Evolutionary conservation across 2,113 vertebrate genomes (phyloP).

Genomic region (Bubo blakistoni): DNA sequence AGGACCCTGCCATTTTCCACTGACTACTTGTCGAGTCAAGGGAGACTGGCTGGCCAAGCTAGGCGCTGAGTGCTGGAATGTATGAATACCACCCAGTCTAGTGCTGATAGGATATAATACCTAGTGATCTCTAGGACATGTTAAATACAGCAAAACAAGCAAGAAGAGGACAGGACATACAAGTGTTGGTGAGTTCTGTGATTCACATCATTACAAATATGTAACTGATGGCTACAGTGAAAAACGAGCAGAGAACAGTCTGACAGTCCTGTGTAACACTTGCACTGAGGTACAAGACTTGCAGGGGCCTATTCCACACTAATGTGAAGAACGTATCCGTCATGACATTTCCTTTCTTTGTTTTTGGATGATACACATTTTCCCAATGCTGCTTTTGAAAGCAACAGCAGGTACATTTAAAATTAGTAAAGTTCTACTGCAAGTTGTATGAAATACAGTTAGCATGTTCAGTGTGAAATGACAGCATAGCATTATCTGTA

Average conservation of each 20-base stretch:
- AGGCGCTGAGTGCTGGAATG: too few species aligned
- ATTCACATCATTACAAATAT: background rate
- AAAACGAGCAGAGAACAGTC: background rate
- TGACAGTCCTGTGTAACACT: background rate
- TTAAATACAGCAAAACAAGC: background rate
- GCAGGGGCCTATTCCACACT: background rate
- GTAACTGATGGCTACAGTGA: background rate
- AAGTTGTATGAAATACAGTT: background rate
- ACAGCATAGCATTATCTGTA: background rate
- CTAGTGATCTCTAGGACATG: background rate
- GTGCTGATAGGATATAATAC: background rate
- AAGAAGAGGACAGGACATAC: background rate
- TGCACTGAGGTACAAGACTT: background rate
- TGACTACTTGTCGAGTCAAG: background rate
- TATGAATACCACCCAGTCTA: background rate
- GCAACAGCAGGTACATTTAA: background rate
- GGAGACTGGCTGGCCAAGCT: background rate
- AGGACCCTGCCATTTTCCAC: background rate
- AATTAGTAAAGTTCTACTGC: background rate
- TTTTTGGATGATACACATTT: background rate
- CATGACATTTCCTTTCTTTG: background rate
- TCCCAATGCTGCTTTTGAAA: background rate
- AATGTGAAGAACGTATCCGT: background rate
- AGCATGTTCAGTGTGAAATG: background rate
- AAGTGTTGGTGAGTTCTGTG: background rate